These are phyloP conservation scores for Meteorus cinctellus DNA, from an alignment of 2,888 invertebrate genomes.

Conservation along the genomic window DNA sequence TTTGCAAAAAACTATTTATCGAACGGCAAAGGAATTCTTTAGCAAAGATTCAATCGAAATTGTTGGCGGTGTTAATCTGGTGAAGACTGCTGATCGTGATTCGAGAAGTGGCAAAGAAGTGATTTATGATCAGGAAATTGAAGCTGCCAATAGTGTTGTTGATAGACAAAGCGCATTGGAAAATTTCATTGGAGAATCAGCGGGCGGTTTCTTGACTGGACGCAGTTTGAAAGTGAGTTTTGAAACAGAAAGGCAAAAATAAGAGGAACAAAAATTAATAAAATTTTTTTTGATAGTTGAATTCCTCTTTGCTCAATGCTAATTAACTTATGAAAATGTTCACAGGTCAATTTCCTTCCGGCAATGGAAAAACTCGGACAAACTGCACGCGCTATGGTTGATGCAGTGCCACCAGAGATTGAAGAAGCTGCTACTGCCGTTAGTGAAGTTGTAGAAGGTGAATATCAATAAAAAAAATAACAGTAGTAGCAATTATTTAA, in stretches of 20 bases:
- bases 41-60: slow-evolving; percentile 77
- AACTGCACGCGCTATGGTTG: slow-evolving; percentile 73
- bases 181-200: slow-evolving; percentile 76
- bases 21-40: slow-evolving; percentile 77
- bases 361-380: slow-evolving; percentile 69
- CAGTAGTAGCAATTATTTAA: not conserved
- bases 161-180: slow-evolving; percentile 77
- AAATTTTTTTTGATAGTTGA: not conserved
- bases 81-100: slow-evolving; percentile 69
- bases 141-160: slow-evolving; percentile 74
- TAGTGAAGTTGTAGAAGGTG: slow-evolving; percentile 77
- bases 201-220: slow-evolving; percentile 76
- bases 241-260: not conserved
- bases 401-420: slow-evolving; percentile 76
- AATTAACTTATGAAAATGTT: slow-evolving; percentile 19
- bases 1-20: slow-evolving; percentile 77
- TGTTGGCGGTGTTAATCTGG: slow-evolving; percentile 76
- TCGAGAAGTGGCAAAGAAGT: slow-evolving; percentile 74
- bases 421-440: slow-evolving; percentile 73
- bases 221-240: slow-evolving; percentile 71
- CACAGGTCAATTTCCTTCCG: slow-evolving; percentile 70
- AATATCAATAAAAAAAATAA: slow-evolving; percentile 35
- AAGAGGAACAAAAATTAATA: not conserved
- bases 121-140: slow-evolving; percentile 74
- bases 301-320: not conserved